Evolutionary conservation across 53 echinoderm and acorn worm genomes (phyloP).

Genomic region (Luidia sarsii): DNA sequence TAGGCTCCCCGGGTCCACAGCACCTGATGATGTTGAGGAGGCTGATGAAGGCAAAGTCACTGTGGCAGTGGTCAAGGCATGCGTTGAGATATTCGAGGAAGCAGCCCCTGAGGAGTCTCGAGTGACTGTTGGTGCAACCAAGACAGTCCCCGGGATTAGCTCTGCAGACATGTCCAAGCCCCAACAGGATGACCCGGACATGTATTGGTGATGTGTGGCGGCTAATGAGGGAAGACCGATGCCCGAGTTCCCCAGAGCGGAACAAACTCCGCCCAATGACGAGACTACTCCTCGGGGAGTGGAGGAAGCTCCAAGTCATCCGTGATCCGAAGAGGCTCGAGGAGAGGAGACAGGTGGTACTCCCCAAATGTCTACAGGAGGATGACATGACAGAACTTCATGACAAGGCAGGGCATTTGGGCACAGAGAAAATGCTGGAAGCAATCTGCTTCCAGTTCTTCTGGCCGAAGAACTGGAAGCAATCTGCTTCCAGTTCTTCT

Average conservation of each 20-base stretch:
- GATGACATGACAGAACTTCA: conserved; percentile 23
- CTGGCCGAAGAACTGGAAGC: not conserved
- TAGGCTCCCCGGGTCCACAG: no score
- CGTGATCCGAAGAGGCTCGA: not conserved
- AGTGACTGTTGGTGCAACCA: not conserved
- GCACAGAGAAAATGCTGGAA: conserved; percentile 4
- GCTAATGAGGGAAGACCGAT: no score
- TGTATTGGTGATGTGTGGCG: no score
- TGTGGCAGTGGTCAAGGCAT: conserved; percentile 11
- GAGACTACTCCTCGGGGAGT: not conserved
- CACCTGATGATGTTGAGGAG: not conserved
- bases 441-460: not conserved
- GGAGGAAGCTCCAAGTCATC: not conserved
- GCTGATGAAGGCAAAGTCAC: not conserved
- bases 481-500: not conserved
- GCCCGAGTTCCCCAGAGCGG: not conserved
- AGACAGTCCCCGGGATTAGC: not conserved
- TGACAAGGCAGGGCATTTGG: conserved; percentile 27
- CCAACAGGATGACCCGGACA: no score
- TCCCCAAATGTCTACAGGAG: not conserved
- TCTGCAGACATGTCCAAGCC: not conserved
- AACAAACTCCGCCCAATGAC: not conserved
- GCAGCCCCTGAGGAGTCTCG: not conserved
- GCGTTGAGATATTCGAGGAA: not conserved
- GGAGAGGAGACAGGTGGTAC: conserved; percentile 25